These are phyloP conservation scores for Melanchra persicariae DNA, from an alignment of 2,888 invertebrate genomes.

Conservation along the genomic window DNA sequence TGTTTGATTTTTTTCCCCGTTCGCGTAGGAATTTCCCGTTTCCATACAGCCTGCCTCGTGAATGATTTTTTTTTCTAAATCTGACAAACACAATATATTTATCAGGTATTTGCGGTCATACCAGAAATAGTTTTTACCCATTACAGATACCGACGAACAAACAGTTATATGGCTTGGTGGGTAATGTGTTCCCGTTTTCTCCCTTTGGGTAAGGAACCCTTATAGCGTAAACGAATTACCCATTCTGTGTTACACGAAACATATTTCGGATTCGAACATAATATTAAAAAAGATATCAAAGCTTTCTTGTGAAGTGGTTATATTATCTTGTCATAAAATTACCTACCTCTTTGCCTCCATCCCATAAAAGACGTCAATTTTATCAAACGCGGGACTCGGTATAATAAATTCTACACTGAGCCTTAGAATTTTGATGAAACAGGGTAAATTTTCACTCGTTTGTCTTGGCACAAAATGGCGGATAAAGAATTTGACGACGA, in stretches of 20 bases:
- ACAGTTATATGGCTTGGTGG: background rate
- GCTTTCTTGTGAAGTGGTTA: slow-evolving; percentile 1
- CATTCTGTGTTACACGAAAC: background rate
- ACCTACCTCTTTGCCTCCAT: slow-evolving; percentile 20
- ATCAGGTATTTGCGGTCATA: no score
- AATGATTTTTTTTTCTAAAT: no score
- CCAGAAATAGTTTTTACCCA: no score
- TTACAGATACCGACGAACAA: no score
- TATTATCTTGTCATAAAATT: slow-evolving; percentile 23
- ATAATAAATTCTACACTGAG: slow-evolving; percentile 57
- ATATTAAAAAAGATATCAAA: slow-evolving; percentile 8
- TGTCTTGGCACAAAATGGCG: slow-evolving; percentile 61
- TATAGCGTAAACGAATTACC: slow-evolving; percentile 3
- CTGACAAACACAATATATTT: no score
- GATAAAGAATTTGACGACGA: slow-evolving; percentile 64
- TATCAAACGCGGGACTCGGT: slow-evolving; percentile 33
- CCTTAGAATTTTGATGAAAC: slow-evolving; percentile 63
- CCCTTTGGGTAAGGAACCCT: background rate
- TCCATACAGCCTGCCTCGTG: no score
- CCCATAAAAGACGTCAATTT: slow-evolving; percentile 41
- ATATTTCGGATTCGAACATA: slow-evolving; percentile 11
- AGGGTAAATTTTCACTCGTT: slow-evolving; percentile 57
- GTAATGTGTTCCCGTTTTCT: background rate
- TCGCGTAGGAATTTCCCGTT: no score
- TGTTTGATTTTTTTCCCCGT: no score